Evolutionary conservation across 2,888 invertebrate genomes (phyloP).

Genomic region (Tiphia femorata): DNA sequence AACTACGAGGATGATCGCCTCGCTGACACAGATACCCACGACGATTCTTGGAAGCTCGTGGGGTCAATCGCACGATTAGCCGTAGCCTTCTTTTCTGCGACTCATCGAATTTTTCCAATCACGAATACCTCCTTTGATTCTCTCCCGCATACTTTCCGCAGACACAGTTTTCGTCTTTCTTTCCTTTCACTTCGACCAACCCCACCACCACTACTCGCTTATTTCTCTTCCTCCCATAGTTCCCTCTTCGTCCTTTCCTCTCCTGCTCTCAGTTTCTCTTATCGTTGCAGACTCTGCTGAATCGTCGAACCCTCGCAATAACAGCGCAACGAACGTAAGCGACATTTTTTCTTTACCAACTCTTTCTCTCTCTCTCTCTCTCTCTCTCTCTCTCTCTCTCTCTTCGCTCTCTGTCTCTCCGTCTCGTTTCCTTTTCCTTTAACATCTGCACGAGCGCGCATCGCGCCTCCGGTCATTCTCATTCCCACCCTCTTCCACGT

Average conservation of each 20-base stretch:
- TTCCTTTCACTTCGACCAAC: too few relatives aligned
- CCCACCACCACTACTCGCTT: too few relatives aligned
- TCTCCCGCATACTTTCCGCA: too few relatives aligned
- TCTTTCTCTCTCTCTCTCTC: not conserved
- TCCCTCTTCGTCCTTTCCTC: too few relatives aligned
- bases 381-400: not conserved
- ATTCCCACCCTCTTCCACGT: not conserved
- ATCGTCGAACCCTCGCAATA: constrained; percentile 40
- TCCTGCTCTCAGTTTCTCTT: too few relatives aligned
- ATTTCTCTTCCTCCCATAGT: too few relatives aligned
- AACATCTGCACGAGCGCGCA: not conserved
- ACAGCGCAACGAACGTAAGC: constrained; percentile 30
- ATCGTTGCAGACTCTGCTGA: constrained; percentile 32
- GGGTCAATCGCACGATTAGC: constrained; percentile 35
- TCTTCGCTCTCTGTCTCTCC: not conserved
- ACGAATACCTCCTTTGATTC: not conserved
- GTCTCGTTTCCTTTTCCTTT: too few relatives aligned
- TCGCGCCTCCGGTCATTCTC: constrained; percentile 1
- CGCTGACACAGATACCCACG: constrained; percentile 33
- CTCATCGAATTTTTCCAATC: constrained; percentile 28
- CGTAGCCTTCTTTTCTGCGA: constrained; percentile 15
- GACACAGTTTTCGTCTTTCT: too few relatives aligned
- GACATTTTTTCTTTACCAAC: constrained; percentile 9
- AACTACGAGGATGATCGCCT: constrained; percentile 31
- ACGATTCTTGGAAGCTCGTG: constrained; percentile 23